Evolutionary conservation across 2,888 invertebrate species (phyloP), one percentile per base, ranked within the genome.

Genomic region (Zaprionus obscuricornis): DNA sequence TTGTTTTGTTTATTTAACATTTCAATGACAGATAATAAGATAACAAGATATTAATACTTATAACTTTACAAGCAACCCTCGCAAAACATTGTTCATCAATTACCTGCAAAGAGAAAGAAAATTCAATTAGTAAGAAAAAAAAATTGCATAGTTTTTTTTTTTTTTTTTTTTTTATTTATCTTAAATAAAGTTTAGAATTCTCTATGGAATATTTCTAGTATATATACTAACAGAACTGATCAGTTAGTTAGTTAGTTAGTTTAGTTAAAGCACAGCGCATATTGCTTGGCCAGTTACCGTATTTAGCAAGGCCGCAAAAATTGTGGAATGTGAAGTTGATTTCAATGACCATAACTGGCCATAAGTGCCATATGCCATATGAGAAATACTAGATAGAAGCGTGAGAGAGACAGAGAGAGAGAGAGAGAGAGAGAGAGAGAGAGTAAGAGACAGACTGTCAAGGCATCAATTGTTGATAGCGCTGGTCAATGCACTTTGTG

Each of bases 401-500:
- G 3, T 8, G n/a, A 29, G 33, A 13, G n/a, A 7, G 13, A 33
- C 37, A 40, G 11, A 13, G 17, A 36, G 22, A 26, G 14, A 17
- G 58, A 60, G 65, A 71, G 40, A 62, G 36, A 29, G 34, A 34
- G 39, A 26, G 37, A 43, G 46, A 29, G 52, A 34, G 6, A 18
- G 26, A 29, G 5, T 13, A 26, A 14, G 20, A 24, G 45, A 39
- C 22, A 18, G 8, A 24, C 10, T 16, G 20, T 22, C 45, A 49
- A 59, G 77, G 60, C 71, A 63, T 71, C 76, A 71, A 79, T 77
- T 77, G 77, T 58, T n/a, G n/a, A n/a, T n/a, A n/a, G n/a, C n/a
- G n/a, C n/a, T 81, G 78, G 77, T 73, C 77, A 81, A 73, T 81
- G 77, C 74, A 62, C 79, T n/a, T n/a, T 16, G 45, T n/a, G 33